phyloP scores from a whole-genome alignment of 2,797 vertebrate species.

The Clarias pachynema region DNA sequence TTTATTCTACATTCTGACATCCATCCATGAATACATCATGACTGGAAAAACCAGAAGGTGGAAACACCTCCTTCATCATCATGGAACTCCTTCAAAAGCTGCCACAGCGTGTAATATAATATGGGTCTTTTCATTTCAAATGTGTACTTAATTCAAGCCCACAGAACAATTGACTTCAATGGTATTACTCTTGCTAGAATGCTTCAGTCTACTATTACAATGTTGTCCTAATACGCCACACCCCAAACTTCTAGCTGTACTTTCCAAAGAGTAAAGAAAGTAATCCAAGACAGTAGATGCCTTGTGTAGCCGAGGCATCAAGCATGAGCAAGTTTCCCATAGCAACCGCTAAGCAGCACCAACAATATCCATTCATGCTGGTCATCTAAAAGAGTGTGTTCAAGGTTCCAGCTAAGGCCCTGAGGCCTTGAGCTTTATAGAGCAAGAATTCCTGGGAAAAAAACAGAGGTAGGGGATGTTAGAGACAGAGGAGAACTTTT shows the following conservation, averaged over 20 bases:
- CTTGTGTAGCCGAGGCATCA: slow-evolving; percentile 70
- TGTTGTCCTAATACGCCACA: not conserved
- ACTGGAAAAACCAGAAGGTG: not conserved
- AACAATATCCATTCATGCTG: slow-evolving; percentile 72
- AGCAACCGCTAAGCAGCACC: slow-evolving; percentile 74
- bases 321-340: slow-evolving; percentile 75
- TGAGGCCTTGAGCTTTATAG: slow-evolving; percentile 25
- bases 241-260: not conserved
- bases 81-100: not conserved
- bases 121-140: not conserved
- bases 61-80: not conserved
- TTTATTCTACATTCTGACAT: not conserved
- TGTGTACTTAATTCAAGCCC: not conserved
- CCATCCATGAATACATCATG: not conserved
- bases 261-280: not conserved
- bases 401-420: slow-evolving; percentile 60
- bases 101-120: not conserved
- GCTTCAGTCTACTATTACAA: not conserved
- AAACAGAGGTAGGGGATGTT: not conserved
- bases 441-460: not conserved
- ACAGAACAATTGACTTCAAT: not conserved
- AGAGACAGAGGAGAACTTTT: not conserved
- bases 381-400: slow-evolving; percentile 67
- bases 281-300: slow-evolving; percentile 64
- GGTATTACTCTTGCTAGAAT: not conserved